A percentile compares a stretch with the other conserved stretches of the same genome.
phyloP scores from a whole-genome alignment of 2,113 vertebrate species.

The Cathartes aura region DNA sequence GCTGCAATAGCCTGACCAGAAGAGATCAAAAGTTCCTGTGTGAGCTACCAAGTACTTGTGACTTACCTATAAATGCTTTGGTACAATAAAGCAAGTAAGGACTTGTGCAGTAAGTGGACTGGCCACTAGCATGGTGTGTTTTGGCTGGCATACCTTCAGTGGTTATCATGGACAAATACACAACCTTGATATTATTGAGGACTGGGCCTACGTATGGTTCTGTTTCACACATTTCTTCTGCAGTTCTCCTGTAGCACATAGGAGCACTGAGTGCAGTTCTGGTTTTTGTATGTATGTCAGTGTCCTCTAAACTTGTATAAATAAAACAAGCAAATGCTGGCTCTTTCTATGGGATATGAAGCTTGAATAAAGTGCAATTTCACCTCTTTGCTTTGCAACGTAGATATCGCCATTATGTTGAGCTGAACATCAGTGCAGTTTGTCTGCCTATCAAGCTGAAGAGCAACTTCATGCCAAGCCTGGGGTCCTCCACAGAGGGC shows the following conservation, averaged over 20 bases:
- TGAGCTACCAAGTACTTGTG: neutral
- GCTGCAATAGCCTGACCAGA: neutral
- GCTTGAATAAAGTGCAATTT: neutral
- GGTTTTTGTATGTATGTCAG: neutral
- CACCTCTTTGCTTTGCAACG: neutral
- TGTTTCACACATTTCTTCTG: neutral
- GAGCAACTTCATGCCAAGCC: neutral
- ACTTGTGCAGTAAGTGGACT: neutral
- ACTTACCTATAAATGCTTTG: neutral
- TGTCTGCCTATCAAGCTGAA: neutral
- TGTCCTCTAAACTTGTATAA: neutral
- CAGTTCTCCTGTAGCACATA: neutral
- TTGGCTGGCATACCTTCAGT: neutral
- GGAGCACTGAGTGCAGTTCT: neutral
- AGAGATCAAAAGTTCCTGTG: neutral
- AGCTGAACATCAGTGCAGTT: neutral
- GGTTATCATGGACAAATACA: neutral
- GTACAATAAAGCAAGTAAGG: neutral
- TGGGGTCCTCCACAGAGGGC: neutral
- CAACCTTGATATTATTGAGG: neutral
- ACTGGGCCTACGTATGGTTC: neutral
- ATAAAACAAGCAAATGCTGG: neutral
- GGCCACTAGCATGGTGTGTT: neutral
- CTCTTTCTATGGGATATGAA: neutral
- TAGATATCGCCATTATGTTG: neutral